Base-by-base conservation (phyloP, 2,888 invertebrate species). In the Drosophila gaucha region DNA sequence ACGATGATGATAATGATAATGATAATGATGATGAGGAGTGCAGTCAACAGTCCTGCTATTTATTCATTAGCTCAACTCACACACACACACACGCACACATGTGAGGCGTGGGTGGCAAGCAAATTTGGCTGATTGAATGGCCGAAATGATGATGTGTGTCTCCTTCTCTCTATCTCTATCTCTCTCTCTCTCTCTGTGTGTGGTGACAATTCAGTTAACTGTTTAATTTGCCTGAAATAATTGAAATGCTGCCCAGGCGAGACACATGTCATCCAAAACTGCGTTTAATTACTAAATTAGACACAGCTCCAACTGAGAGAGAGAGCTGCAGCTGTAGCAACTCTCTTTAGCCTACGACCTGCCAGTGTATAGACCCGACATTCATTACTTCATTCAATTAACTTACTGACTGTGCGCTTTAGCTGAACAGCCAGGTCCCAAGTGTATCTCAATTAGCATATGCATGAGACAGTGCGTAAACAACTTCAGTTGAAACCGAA, bases 201-300 rank as follows among this genome's bases (percentile, higher is more conserved):
- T 71, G 75, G 87, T 74, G 86, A 80, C 76, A 82, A 86, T 80
- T 89, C 86, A 68, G 83, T 87, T 86, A 87, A 75, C 76, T 83
- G 79, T 47, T 80, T 89, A 88, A 89, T 89, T 89, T 89, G 73
- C 78, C 70, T 68, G 75, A 89, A 89, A 86, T 89, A 89, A 88
- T 88, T 86, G 79, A 79, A 85, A 73, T 69, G 72, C 67, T 66
- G 78, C 67, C 60, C 80, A 71, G 67, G 65, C 59, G 62, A 71
- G 59, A 54, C 60, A 47, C 63, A 63, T 67, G 49, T 58, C 50
- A 46, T 41, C 46, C 49, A 50, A 58, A 52, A 58, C 62, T 57
- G 59, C 75, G 74, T 82, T 88, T 89, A 89, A 89, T 89, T 89
- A 86, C 82, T 72, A 76, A 88, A 89, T 77, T 82, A 74, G 63